Evolutionary conservation across 2,797 vertebrate species (phyloP).

Genomic region (Epinephelus malabaricus): DNA sequence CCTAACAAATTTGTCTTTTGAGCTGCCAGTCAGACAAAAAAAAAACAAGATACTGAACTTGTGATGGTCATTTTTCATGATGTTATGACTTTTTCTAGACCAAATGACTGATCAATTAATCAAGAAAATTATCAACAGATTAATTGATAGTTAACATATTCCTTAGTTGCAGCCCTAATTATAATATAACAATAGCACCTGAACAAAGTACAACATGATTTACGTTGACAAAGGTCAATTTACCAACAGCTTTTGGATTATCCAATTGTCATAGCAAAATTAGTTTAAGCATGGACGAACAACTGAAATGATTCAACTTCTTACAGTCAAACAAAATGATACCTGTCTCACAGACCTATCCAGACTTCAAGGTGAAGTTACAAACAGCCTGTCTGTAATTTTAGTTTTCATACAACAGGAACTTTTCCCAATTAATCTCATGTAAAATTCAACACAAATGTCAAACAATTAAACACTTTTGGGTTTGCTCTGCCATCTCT

Average conservation of each 20-base stretch:
- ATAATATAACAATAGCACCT: too few relatives aligned
- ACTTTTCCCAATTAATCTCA: not conserved
- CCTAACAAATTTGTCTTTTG: not conserved
- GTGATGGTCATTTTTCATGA: fast-evolving
- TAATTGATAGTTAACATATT: not conserved
- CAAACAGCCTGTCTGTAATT: not conserved
- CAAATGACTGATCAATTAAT: not conserved
- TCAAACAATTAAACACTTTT: not conserved
- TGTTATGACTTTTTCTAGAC: not conserved
- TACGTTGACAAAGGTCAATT: too few relatives aligned
- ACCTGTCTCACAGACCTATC: not conserved
- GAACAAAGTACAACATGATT: too few relatives aligned
- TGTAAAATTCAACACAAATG: not conserved
- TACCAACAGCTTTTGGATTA: too few relatives aligned
- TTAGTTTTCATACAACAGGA: not conserved
- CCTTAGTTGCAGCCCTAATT: too few relatives aligned
- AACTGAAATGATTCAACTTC: not conserved
- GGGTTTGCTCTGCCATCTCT: not conserved
- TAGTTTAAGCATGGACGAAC: too few relatives aligned
- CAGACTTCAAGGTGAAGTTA: not conserved
- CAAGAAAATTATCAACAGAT: not conserved
- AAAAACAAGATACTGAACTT: not conserved
- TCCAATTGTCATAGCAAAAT: too few relatives aligned
- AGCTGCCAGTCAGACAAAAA: not conserved
- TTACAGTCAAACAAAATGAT: not conserved